Base-by-base conservation (phyloP, 2,113 vertebrate genomes). In the Raja brachyura region DNA sequence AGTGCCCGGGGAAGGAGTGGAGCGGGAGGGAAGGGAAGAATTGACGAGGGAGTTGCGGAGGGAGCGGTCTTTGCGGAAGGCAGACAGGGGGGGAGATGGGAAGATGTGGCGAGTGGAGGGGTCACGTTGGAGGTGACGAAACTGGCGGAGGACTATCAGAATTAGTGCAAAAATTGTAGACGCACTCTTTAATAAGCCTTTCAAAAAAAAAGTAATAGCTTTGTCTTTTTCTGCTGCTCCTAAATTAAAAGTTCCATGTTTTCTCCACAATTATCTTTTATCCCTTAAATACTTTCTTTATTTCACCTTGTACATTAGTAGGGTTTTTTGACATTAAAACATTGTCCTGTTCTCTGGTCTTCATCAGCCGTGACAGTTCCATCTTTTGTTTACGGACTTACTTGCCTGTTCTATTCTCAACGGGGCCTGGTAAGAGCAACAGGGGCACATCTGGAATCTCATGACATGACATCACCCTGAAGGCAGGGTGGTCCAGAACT, bases 381-480 rank as follows among this genome's bases (percentile, higher is more conserved):
- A 73, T 22, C 68, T 73, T 92, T 92, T 88, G 83, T 88, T 92
- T 92, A 92, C 28, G 33, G 66, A 73, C 20, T 2, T 22, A 92
- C 90, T 70, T 92, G 63, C 18, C 33, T 6, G 68, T 92, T 73
- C 8, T 13, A 22, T 54, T 92, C 66, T 92, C 68, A 28, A 5
- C 66, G 73, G 33, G 22, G 4, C 11, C 63, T n/a, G 28, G 61
- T 88, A 73, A 92, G 66, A 92, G 39, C 39, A 92, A 28, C 90
- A 92, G 90, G 39, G 20, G 54, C 33, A 73, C 90, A 92, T 92
- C 90, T 74, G 66, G 90, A 92, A 74, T 39, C 90, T 68, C 73
- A 16, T 92, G 90, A 63, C 66, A 92, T 92, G 90, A 73, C 90
- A 92, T 92, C 68, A 92, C n/a, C 90, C 39, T 5, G 68, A 73